Percentiles rank a stretch among this genome's conserved stretches.
Evolutionary conservation across 2,888 invertebrate species (phyloP).

Genomic region (Aradus depressus): DNA sequence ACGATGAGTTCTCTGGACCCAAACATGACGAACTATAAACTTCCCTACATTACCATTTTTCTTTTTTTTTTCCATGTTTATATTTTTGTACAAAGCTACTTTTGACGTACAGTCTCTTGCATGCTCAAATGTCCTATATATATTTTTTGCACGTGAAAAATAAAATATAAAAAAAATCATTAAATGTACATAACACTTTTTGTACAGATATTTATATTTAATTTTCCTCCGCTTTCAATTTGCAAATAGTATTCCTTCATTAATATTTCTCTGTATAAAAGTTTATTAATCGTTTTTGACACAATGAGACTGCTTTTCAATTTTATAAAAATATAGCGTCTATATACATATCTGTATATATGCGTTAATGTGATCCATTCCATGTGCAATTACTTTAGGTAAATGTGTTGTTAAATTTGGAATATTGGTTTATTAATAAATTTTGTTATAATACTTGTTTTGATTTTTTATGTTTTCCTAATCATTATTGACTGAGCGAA

Average conservation of each 20-base stretch:
- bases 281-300: slow-evolving; percentile 8
- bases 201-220: slow-evolving; percentile 8
- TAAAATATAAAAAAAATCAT: too few relatives aligned
- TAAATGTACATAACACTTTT: slow-evolving; percentile 18
- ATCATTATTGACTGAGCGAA: not conserved
- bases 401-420: slow-evolving; percentile 22
- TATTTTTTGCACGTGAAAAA: too few relatives aligned
- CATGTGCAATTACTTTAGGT: slow-evolving; percentile 21
- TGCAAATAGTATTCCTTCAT: not conserved
- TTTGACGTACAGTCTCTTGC: slow-evolving; percentile 8
- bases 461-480: not conserved
- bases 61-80: too few relatives aligned
- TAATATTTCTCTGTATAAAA: slow-evolving; percentile 7
- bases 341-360: slow-evolving; percentile 10
- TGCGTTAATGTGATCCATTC: slow-evolving; percentile 18
- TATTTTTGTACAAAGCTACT: slow-evolving; percentile 15
- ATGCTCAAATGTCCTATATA: slow-evolving; percentile 12
- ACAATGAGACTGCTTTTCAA: slow-evolving; percentile 18
- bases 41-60: too few relatives aligned
- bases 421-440: slow-evolving; percentile 27
- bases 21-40: slow-evolving; percentile 91
- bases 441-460: slow-evolving; percentile 22
- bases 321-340: slow-evolving; percentile 14
- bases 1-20: slow-evolving; percentile 91
- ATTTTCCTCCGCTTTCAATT: slow-evolving; percentile 3